Base-by-base conservation (phyloP, 2,888 invertebrate genomes). In the Marasmarcha lunaedactyla region DNA sequence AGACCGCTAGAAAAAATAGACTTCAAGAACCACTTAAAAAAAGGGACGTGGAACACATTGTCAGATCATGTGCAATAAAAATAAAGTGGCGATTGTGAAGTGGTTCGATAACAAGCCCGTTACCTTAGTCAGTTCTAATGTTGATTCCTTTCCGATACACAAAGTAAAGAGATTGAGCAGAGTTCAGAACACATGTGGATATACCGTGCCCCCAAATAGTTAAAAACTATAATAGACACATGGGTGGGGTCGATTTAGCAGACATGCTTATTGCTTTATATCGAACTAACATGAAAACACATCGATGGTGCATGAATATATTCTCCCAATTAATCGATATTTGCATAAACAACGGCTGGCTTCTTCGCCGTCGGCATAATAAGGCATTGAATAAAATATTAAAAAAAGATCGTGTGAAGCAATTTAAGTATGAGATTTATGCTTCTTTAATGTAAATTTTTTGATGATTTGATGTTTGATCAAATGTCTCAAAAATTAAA, bases 351-450 rank as follows among this genome's bases (percentile, higher is more conserved):
- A n/a, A n/a, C n/a, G n/a, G n/a, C n/a, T n/a, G n/a, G n/a, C n/a
- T n/a, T n/a, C n/a, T n/a, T n/a, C n/a, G n/a, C n/a, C 44, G 43
- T 37, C 42, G 47, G 25, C 43, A 47, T 36, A 35, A 42, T 35
- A 37, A 15, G 41, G 36, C 39, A 25, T 40, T 33, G 6, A 43
- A 44, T 33, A 42, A 14, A 11, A 44, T 12, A 12, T 47, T 40
- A 36, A 51, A 43, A n/a, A n/a, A n/a, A n/a, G n/a, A n/a, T n/a
- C n/a, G n/a, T n/a, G n/a, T n/a, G n/a, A n/a, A n/a, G n/a, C 38
- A 47, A 10, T 48, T 47, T 41, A 14, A 45, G 7, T 48, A 45
- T 14, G 46, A 50, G 41, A 42, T 50, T 26, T 47, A 43, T 25
- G 36, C 14, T 4, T 46, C 42, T 6, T 39, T 49, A 14, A 15